Evolutionary conservation across 2,888 invertebrate species (phyloP), one percentile per base, ranked within the genome.

Genomic region (Epinotia brunnichana): DNA sequence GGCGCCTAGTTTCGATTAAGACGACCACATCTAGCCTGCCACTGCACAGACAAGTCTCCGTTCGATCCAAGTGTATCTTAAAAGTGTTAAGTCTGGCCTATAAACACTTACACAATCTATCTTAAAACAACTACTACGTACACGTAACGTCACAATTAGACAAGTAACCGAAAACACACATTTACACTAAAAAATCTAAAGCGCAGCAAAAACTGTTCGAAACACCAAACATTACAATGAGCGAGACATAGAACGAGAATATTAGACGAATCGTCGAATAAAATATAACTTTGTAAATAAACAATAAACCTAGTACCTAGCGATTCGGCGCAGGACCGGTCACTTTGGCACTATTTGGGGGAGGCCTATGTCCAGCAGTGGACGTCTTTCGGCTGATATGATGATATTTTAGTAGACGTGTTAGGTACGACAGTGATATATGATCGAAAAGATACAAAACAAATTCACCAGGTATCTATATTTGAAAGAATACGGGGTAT

Each of bases 81-180:
- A 19, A 7, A 56, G 35, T 48, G 59, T 57, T 57, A 53, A 53
- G 10, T 48, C 19, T 11, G 29, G 48, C 57, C 61, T 41, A 51
- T 11, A 44, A 9, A 61, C 44, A 29, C 59, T 71, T 60, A 53
- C 59, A 54, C 10, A 21, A 41, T 21, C 15, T 39, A 57, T 41
- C 54, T 48, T 24, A 61, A 29, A n/a, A 35, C 29, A 61, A 54
- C 41, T 7, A 54, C 54, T 54, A 62, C 44, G 54, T 19, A 51
- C 39, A 68, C 54, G 48, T 35, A 67, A 62, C 54, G 44, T 62
- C 21, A 72, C 61, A 56, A 41, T 61, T 62, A 24, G n/a, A 62
- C 60, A 44, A 29, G 19, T 41, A 59, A 51, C 59, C 15, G 24
- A 56, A 44, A 64, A 56, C 17, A 64, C 57, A 48, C 7, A 70